Evolutionary conservation across 2,797 vertebrate genomes (phyloP), one percentile per base, ranked within the genome.

Genomic region (Phyllotis vaccarum): DNA sequence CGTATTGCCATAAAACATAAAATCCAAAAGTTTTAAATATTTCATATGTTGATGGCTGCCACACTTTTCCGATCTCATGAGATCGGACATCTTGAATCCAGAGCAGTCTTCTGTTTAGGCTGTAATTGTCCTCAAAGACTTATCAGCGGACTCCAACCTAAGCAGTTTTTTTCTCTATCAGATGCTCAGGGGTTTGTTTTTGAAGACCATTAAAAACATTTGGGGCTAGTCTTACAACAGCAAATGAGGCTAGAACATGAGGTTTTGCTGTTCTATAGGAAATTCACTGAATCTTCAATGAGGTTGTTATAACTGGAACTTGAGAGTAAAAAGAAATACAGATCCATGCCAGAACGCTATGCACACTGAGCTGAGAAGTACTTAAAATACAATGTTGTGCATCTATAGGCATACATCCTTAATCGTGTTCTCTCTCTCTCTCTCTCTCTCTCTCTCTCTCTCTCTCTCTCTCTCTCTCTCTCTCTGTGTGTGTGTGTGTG

Each of bases 151-250:
- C 68, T 91, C 1, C 9, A 76, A 5, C 52, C 93, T 40, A 92
- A 70, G 31, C 8, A 91, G n/a, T 4, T n/a, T 98, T 81, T 46
- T 0, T 95, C 96, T 95, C 78, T 68, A 97, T 72, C 2, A 97
- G 93, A 95, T 92, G 11, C 14, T 76, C 82, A n/a, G 93, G 80
- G 34, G 16, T 80, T 97, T 92, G 29, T 74, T 95, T 97, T 96
- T 94, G 82, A 89, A 88, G 21, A 49, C 7, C 88, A 31, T 2
- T 54, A 3, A n/a, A 64, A 97, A 91, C 24, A 54, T 82, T 70
- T 88, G 82, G 19, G 89, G 31, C 3, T 74, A 43, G 6, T 91
- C 27, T 82, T 90, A 93, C 5, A 94, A 90, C 74, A 95, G 56
- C 16, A 93, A 95, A 93, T 34, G 14, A 8, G 93, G 52, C 52